Evolutionary conservation across 1,140 invertebrate genomes (phyloP), one percentile per base, ranked within the genome.

Genomic region (Heterodera carotae): DNA sequence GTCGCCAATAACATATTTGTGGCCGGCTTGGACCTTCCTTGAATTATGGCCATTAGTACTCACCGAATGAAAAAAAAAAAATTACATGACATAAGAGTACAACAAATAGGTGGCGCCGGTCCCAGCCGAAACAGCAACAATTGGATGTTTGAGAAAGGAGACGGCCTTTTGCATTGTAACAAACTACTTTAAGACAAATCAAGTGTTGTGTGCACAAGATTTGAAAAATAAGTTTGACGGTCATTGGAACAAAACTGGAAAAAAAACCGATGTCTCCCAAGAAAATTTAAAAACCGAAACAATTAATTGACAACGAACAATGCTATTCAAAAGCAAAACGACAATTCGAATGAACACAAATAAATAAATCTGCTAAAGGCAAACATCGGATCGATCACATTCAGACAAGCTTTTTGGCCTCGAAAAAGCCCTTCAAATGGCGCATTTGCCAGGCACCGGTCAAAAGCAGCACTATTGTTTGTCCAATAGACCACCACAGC

Each of bases 381-480:
- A 43, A 43, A 43, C 39, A 43, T 43, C 39, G n/a, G n/a, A n/a
- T n/a, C n/a, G n/a, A n/a, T n/a, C n/a, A 8, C 6, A 25, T 48
- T 92, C 92, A 99, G 66, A 99, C 97, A 85, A 99, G 90, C 92
- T 99, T 99, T 89, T 99, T 99, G 22, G 97, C 97, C 90, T 99
- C 96, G 88, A 99, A 99, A 91, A 99, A 99, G 84, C 93, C 94
- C 91, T 98, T 98, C 56, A 99, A 90, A 92, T 99, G 97, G 86
- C 92, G 92, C 95, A 98, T 98, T 90, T 99, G 97, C 96, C 96
- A 99, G 64, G 94, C 92, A 27, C 97, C 97, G 91, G 98, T 98
- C 8, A 91, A 88, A 0, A 99, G 87, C 10, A 99, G 91, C 69
- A 99, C 93, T 27, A 91, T 89, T 6, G 94, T 95, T 90, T 99